Conservation (phyloP, 2,113 vertebrate genomes). For the Tiliqua scincoides region DNA sequence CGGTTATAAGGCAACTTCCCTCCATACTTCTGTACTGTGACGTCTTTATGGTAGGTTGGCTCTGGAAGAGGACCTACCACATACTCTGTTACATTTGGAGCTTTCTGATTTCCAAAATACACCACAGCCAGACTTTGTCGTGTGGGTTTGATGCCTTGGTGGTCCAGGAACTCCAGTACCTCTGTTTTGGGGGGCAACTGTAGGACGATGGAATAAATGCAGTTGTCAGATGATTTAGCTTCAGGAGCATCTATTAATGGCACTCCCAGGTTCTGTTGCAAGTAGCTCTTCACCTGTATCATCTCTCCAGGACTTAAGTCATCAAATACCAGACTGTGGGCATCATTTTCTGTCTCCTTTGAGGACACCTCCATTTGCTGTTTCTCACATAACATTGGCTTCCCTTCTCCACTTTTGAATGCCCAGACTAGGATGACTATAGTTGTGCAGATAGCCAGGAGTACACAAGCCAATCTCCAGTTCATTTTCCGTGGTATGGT, state of each 20-base stretch:
- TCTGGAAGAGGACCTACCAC: slow-evolving; percentile 8
- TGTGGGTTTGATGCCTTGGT: background rate
- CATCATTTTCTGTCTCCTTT: background rate
- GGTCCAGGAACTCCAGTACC: background rate
- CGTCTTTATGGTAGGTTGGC: background rate
- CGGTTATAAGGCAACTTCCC: background rate
- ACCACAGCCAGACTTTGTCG: background rate
- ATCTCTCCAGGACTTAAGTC: slow-evolving; percentile 4
- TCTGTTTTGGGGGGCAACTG: slow-evolving; percentile 16
- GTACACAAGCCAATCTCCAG: background rate
- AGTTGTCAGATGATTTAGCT: slow-evolving; percentile 3
- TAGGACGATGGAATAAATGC: background rate
- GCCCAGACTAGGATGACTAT: background rate
- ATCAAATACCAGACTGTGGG: background rate
- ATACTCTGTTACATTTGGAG: slow-evolving; percentile 1
- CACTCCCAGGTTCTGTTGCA: background rate
- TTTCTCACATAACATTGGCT: background rate
- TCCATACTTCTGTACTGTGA: slow-evolving; percentile 2
- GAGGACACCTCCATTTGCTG: background rate
- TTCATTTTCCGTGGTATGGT: slow-evolving; percentile 1
- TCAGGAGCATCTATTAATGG: background rate
- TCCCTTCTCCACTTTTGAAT: background rate
- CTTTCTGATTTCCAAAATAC: slow-evolving; percentile 5
- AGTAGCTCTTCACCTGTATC: background rate
- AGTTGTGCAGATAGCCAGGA: background rate